Base-by-base conservation (phyloP, 2,888 invertebrate species). In the Oscheius myriophilus region DNA sequence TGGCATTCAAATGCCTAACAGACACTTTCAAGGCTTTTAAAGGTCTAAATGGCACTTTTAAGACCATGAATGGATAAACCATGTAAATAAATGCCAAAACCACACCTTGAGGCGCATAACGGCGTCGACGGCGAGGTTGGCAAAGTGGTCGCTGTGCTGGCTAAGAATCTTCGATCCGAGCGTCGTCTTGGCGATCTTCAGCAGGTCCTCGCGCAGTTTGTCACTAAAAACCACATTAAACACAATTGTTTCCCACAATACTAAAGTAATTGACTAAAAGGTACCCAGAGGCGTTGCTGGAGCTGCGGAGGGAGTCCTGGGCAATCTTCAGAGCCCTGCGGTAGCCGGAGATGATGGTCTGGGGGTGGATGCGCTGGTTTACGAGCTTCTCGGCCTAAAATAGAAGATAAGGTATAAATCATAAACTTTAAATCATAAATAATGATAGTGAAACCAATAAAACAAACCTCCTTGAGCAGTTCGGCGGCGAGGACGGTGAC, bases 181-280 rank as follows among this genome's bases (percentile, higher is more conserved):
- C 26, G 98, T 98, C 26, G 98, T 99, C 51, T 95, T 91, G 11
- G 98, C 96, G 87, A 99, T 97, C 87, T 98, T 97, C 88, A 96
- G 88, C 66, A 98, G 90, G 89, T 98, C 97, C 83, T 91, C 91
- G 49, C 92, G 90, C 82, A 98, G 93, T 75, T 84, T 71, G 1
- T 80, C 75, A 3, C 82, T 82, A 23, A 53, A 70, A 42, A 25
- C 6, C n/a, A 12, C n/a, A 54, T 18, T 3, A 49, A 49, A 46
- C 7, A 53, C 25, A 53, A 23, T 14, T 43, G 18, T 18, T 9
- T 18, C 21, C 12, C n/a, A 21, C 11, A 57, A 26, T 21, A 33
- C 25, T 43, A 18, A 63, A n/a, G 57, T 26, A 26, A 12, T 65
- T 18, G 9, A 25, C 41, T 12, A 55, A 26, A 7, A n/a, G 21